phyloP scores from a whole-genome alignment of 1,140 invertebrate species.

The Branchinecta lindahli region DNA sequence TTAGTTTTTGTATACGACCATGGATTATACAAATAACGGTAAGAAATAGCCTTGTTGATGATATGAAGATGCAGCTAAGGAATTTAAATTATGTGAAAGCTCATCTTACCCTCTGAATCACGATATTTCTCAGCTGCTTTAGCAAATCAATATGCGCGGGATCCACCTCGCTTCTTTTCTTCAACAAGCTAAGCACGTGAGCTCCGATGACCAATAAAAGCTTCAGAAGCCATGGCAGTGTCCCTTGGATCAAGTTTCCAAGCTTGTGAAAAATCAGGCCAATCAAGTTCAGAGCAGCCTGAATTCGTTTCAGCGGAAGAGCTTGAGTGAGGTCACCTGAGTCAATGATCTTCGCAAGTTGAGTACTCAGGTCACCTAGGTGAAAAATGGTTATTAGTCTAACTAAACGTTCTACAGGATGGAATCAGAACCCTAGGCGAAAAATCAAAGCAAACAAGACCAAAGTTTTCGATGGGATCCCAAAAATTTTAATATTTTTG shows the following conservation, averaged over 20 bases:
- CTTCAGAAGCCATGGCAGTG: slow-evolving; percentile 52
- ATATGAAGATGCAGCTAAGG: too few species aligned
- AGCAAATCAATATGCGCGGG: slow-evolving; percentile 35
- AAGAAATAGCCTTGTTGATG: too few species aligned
- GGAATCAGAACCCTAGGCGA: slow-evolving; percentile 17
- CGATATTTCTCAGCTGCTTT: slow-evolving; percentile 41
- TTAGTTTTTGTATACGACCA: too few species aligned
- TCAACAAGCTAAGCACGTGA: slow-evolving; percentile 42
- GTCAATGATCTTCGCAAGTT: slow-evolving; percentile 34
- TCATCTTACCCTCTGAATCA: slow-evolving; percentile 23
- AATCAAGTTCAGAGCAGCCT: slow-evolving; percentile 57
- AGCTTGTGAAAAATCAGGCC: slow-evolving; percentile 69
- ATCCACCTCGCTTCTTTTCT: slow-evolving; percentile 24
- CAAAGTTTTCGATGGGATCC: too few species aligned
- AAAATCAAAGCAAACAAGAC: too few species aligned
- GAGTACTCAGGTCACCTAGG: slow-evolving; percentile 11
- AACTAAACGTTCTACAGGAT: slow-evolving; percentile 27
- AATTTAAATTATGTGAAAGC: not conserved
- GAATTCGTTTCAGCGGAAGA: slow-evolving; percentile 51
- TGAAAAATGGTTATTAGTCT: too few species aligned
- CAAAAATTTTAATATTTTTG: too few species aligned
- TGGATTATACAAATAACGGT: too few species aligned
- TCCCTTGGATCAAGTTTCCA: slow-evolving; percentile 49
- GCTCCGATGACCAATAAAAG: slow-evolving; percentile 52
- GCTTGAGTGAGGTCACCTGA: slow-evolving; percentile 42